Percentiles rank a stretch among this genome's conserved stretches.
Evolutionary conservation across 2,888 invertebrate species (phyloP).

Genomic region (Cryptocephalus moraei): DNA sequence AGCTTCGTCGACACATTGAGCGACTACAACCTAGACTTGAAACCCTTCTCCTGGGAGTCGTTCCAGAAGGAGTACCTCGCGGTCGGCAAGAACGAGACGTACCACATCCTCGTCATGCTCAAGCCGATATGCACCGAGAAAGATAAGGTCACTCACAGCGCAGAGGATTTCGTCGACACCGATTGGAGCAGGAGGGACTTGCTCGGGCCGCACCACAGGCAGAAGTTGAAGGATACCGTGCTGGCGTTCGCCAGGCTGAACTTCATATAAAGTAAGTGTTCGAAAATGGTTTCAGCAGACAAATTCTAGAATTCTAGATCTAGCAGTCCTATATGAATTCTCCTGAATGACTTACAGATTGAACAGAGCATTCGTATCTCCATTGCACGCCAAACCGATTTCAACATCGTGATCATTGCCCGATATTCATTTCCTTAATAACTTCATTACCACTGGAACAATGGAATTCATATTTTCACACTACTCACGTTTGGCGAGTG

Average conservation of each 20-base stretch:
- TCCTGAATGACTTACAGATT: too few species aligned
- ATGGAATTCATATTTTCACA: too few species aligned
- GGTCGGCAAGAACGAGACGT: slow-evolving; percentile 37
- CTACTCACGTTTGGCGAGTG: too few species aligned
- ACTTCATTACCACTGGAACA: too few species aligned
- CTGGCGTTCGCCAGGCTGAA: slow-evolving; percentile 28
- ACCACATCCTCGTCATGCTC: slow-evolving; percentile 42
- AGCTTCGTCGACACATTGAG: slow-evolving; percentile 38
- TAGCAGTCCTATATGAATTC: too few species aligned
- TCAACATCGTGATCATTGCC: too few species aligned
- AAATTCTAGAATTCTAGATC: too few species aligned
- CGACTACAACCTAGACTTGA: slow-evolving; percentile 30
- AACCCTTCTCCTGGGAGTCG: slow-evolving; percentile 34
- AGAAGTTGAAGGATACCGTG: slow-evolving; percentile 31
- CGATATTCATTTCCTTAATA: too few species aligned
- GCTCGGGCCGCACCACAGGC: slow-evolving; percentile 30
- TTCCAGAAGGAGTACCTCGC: slow-evolving; percentile 38
- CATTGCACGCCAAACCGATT: too few species aligned
- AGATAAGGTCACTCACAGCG: slow-evolving; percentile 36
- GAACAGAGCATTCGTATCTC: too few species aligned
- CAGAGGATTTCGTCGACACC: slow-evolving; percentile 36
- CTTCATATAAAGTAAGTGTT: slow-evolving; percentile 25
- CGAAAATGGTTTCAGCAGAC: too few species aligned
- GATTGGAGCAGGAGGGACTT: slow-evolving; percentile 33
- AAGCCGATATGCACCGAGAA: slow-evolving; percentile 41